These are phyloP conservation scores for Synanthedon andrenaeformis DNA, from an alignment of 2,888 invertebrate species.

Conservation along the genomic window DNA sequence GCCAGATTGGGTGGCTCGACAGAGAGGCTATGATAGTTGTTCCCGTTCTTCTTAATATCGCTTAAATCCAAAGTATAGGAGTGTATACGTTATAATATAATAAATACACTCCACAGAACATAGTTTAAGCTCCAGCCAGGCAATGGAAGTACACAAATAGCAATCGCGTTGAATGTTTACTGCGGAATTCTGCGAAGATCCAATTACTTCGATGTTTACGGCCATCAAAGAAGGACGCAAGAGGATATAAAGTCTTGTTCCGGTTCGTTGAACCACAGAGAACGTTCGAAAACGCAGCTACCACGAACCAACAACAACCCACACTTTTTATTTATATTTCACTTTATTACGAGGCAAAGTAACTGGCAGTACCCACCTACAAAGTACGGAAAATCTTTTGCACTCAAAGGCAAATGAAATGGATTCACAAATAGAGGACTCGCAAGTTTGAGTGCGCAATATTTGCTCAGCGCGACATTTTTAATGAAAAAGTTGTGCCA, in stretches of 20 bases:
- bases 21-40: too few species aligned
- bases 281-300: slow-evolving; percentile 22
- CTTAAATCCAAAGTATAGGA: too few species aligned
- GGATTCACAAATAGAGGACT: slow-evolving; percentile 24
- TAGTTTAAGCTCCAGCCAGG: too few species aligned
- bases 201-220: slow-evolving; percentile 52
- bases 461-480: neutral
- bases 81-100: too few species aligned
- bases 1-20: too few species aligned
- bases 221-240: slow-evolving; percentile 38
- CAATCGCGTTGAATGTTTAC: slow-evolving; percentile 4
- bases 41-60: too few species aligned
- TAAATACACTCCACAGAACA: too few species aligned
- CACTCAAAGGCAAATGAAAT: slow-evolving; percentile 13
- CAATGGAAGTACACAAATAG: too few species aligned
- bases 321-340: slow-evolving; percentile 29
- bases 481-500: neutral
- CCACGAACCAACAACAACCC: slow-evolving; percentile 2
- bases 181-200: slow-evolving; percentile 43
- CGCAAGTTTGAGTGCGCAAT: neutral
- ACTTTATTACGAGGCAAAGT: slow-evolving; percentile 22
- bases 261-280: slow-evolving; percentile 19
- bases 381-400: neutral
- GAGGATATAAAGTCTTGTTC: slow-evolving; percentile 13
- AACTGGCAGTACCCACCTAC: neutral